These are phyloP conservation scores for Bombyx mori DNA, from an alignment of 1,140 invertebrate species.

Conservation along the genomic window DNA sequence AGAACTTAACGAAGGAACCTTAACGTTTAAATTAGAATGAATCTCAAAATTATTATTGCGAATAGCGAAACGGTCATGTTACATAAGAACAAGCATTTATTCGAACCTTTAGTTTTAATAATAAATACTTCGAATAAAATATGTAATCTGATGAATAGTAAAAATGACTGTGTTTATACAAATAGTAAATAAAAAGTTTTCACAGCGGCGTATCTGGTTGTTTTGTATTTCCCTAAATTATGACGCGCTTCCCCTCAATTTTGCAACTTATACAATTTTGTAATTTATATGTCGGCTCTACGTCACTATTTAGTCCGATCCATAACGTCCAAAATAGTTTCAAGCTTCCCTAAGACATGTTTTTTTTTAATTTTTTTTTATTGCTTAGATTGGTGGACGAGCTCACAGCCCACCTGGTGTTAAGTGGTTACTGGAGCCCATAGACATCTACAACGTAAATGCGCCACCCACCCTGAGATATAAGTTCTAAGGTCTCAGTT, in stretches of 20 bases:
- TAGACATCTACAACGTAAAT: no score
- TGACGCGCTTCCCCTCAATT: not conserved
- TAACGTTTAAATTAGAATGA: no score
- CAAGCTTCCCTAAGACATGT: not conserved
- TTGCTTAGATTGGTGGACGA: not conserved
- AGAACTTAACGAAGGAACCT: no score
- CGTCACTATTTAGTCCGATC: no score
- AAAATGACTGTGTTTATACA: slow-evolving; percentile 49
- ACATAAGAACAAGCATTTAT: slow-evolving; percentile 64
- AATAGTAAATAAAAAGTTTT: slow-evolving; percentile 50
- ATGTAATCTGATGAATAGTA: slow-evolving; percentile 19
- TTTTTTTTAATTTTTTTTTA: not conserved
- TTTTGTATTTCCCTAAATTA: not conserved
- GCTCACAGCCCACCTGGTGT: no score
- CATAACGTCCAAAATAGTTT: no score
- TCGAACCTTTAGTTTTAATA: slow-evolving; percentile 14
- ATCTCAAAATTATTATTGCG: no score
- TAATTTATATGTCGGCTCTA: not conserved
- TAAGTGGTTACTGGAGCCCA: no score
- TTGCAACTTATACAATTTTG: not conserved
- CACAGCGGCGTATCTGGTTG: slow-evolving; percentile 19
- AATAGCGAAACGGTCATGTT: no score
- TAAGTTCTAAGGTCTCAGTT: no score
- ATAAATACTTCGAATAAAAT: no score
- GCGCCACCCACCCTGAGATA: no score